Base-by-base conservation (phyloP, 2,797 vertebrate species). In the Neosilurus mollespiculum region DNA sequence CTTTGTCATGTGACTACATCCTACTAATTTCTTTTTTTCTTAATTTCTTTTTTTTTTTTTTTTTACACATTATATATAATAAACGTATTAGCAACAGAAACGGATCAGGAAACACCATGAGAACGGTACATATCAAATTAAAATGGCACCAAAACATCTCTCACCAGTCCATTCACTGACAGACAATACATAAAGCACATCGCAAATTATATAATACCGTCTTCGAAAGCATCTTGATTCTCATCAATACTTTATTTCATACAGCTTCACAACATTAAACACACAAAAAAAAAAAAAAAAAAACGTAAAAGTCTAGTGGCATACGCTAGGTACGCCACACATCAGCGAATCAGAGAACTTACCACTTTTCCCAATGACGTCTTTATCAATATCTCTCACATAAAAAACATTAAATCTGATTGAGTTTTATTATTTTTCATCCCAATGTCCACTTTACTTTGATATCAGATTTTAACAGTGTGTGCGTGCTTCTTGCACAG, bases 401-500 rank as follows among this genome's bases (percentile, higher is more conserved):
- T 37, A 51, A 70, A 10, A 64, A 61, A 81, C 83, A 89, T 85
- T 81, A 88, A 86, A 82, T 84, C 83, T 84, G 69, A 81, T 61
- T 72, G 81, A 79, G 65, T 54, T 86, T 51, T 71, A 43, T 66
- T 67, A 24, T 59, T 83, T 81, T 81, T 73, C 83, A 49, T 49
- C 80, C 51, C 65, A 4, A 56, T 30, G 12, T 53, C 76, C 49
- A 20, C 61, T 54, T 77, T 37, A 54, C 30, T n/a, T 11, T 8
- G 15, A 22, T 61, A 51, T 98, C 92, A 99, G 91, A 98, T 93
- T 91, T 97, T 97, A 89, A 99, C 87, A 24, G 94, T 94, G 91
- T 99, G 95, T 83, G 97, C 97, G 0, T 99, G 98, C 88, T 99
- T 99, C 95, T 99, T 99, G 95, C 98, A 99, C 86, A 99, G 90